Base-by-base conservation (phyloP, 2,888 invertebrate genomes). In the Synanthedon myopaeformis region DNA sequence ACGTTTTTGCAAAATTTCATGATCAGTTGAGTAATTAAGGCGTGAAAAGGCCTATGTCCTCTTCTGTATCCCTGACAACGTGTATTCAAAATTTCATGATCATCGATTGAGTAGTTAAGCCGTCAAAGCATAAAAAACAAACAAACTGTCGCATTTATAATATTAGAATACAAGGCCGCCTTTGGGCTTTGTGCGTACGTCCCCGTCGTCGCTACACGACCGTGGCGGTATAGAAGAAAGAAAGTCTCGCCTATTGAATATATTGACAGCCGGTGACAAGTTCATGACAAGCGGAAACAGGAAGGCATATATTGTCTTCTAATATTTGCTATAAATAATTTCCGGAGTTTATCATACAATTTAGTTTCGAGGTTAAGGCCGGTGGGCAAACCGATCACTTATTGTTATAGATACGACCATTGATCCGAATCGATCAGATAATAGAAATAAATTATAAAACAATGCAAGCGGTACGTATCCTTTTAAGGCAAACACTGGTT, bases 271-370 rank as follows among this genome's bases (percentile, higher is more conserved):
- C 59, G 35, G 66, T 62, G 70, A 72, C 72, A 70, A 63, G 65
- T 64, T 67, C 60, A 63, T 63, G 66, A 68, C 65, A 67, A 60
- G 64, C 74, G 82, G 82, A 82, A 77, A 70, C 64, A 77, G 84
- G 80, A 82, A 82, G 69, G 63, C 58, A 61, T 45, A n/a, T 49
- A 49, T 17, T 17, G 49, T 49, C 19, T 19, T 49, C 49, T 23
- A 45, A 45, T 45, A 23, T 49, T 49, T 49, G 49, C 17, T 49
- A 13, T 49, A 49, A 19, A 12, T 49, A 49, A 19, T 49, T 49
- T 49, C 49, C 49, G 49, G 49, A 49, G 49, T 49, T 49, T 19
- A 17, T 17, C 49, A 17, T 49, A 14, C 10, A 49, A 45, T 17
- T 49, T 14, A 23, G 12, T 17, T 17, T 59, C 58, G 70, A 74